Evolutionary conservation across 2,113 vertebrate species (phyloP), one percentile per base, ranked within the genome.

Genomic region (Salvelinus alpinus): DNA sequence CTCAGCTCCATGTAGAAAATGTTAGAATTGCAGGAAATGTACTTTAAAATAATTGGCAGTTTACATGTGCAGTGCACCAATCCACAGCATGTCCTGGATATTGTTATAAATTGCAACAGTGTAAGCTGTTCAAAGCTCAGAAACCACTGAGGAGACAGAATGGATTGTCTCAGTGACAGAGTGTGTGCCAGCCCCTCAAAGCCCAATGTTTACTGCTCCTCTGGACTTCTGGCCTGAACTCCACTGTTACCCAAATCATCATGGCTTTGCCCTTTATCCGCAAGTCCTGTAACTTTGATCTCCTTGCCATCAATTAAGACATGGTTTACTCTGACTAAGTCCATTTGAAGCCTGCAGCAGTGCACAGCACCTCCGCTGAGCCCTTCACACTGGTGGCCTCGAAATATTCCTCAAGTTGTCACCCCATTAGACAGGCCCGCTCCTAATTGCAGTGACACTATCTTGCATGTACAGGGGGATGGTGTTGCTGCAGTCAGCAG

Each of bases 391-490:
- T 31, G n/a, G 16, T 70, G 66, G 54, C 76, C 73, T 80, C 72
- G 47, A 68, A 65, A 70, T 76, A 82, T 87, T 80, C 76, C 73
- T 87, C 79, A 79, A 38, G 72, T 84, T 82, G 70, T 76, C 59
- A 71, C 79, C 48, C 79, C 80, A 81, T 87, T 82, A 84, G 78
- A 86, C 87, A 80, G 78, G 75, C 74, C 71, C 4, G 64, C 78
- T 77, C 67, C 76, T 92, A 90, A 92, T 90, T 91, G 87, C 75
- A 3, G 84, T 34, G 73, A 72, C 82, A 70, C 82, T 84, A 84
- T 85, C 74, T 81, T 74, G 74, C 72, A 72, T 79, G 70, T 81
- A 62, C 80, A 76, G 64, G 51, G 72, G 59, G 59, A 44, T 54
- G 76, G 44, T 76, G 85, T 65, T 78, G 72, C 84, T 80, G 83